Percentiles rank a stretch among this genome's conserved stretches.
Conservation (phyloP, 1,140 invertebrate genomes). For the Homarus americanus region DNA sequence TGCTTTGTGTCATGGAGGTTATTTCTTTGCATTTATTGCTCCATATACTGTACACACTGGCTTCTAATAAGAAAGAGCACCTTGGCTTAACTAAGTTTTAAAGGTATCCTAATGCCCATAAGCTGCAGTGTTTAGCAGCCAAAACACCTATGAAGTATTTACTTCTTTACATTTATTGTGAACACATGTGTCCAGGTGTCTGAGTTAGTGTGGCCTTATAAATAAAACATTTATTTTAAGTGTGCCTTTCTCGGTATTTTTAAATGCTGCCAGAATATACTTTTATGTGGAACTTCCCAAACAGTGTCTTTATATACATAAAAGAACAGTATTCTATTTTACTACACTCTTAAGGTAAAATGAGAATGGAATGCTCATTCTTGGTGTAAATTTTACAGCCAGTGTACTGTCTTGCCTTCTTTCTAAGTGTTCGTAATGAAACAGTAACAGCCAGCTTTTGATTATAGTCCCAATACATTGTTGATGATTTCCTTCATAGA, state of each 20-base stretch:
- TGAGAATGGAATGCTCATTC: background rate
- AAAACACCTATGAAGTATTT: constrained; percentile 10
- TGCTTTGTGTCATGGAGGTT: background rate
- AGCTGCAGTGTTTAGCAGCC: background rate
- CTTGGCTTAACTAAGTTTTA: background rate
- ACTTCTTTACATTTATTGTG: background rate
- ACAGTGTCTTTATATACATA: constrained; percentile 31
- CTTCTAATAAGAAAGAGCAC: background rate
- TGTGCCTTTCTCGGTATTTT: constrained; percentile 48
- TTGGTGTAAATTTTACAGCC: background rate
- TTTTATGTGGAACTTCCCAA: constrained; percentile 33
- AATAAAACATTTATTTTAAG: constrained; percentile 23
- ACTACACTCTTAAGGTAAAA: constrained; percentile 18
- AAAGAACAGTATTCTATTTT: constrained; percentile 50
- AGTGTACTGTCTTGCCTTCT: background rate
- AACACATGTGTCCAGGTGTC: constrained; percentile 25
- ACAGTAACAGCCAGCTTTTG: background rate
- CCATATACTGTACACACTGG: background rate
- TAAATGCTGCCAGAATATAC: constrained; percentile 45
- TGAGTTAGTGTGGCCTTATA: constrained; percentile 36
- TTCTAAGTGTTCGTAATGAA: background rate
- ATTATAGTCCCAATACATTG: background rate
- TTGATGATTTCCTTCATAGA: background rate
- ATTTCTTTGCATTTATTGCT: background rate
- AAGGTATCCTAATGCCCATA: background rate